A percentile compares a stretch with the other conserved stretches of the same genome.
These are phyloP conservation scores for Hepsetus odoe DNA, from an alignment of 2,113 vertebrate species.

Conservation along the genomic window DNA sequence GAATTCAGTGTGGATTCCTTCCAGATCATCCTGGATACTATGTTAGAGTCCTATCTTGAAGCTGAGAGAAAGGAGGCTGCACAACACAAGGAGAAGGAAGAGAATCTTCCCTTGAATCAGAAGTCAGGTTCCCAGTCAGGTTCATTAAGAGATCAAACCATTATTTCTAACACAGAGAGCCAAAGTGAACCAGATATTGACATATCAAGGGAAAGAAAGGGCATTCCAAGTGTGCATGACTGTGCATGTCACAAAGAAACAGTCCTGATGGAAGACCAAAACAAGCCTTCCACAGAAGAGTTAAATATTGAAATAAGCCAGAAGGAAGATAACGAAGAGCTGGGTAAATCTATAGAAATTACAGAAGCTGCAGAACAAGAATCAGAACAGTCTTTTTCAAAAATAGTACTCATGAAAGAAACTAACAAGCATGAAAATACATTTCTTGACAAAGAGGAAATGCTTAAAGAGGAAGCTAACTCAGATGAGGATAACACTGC, in stretches of 20 bases:
- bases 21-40: constrained; percentile 89
- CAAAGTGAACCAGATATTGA: constrained; percentile 13
- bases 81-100: constrained; percentile 57
- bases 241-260: constrained; percentile 37
- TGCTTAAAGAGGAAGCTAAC: neutral
- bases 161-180: constrained; percentile 9
- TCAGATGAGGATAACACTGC: neutral
- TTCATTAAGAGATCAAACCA: constrained; percentile 11
- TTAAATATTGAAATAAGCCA: constrained; percentile 41
- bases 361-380: constrained; percentile 13
- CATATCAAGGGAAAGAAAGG: constrained; percentile 31
- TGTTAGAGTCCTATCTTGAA: constrained; percentile 82
- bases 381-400: constrained; percentile 25
- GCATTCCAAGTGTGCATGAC: constrained; percentile 44
- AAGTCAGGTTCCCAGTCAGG: constrained; percentile 41
- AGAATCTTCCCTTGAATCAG: constrained; percentile 19
- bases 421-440: constrained; percentile 31
- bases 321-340: constrained; percentile 50
- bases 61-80: constrained; percentile 65
- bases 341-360: constrained; percentile 10
- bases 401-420: neutral
- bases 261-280: constrained; percentile 49
- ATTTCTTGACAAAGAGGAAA: neutral
- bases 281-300: constrained; percentile 45
- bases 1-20: constrained; percentile 99